Conservation (phyloP, 2,113 vertebrate species). For the Chaetops frenatus region DNA sequence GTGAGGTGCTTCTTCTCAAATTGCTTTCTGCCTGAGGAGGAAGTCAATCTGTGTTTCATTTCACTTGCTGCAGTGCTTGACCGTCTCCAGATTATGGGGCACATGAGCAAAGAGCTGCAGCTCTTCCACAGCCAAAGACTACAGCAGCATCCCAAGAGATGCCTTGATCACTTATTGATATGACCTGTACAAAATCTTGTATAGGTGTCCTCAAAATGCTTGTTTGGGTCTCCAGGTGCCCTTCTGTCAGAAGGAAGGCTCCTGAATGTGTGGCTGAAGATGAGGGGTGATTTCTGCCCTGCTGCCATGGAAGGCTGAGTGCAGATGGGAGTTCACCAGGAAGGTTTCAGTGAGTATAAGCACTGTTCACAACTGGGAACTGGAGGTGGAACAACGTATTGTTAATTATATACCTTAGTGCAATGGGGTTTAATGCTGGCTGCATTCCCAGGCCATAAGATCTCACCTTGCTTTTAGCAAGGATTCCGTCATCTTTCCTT, state of each 20-base stretch:
- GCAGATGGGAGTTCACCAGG: neutral
- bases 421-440: neutral
- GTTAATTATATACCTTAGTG: neutral
- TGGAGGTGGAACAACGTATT: fast-evolving
- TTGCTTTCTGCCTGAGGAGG: neutral
- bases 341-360: neutral
- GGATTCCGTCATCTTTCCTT: neutral
- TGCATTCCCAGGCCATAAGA: neutral
- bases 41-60: neutral
- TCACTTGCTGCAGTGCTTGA: neutral
- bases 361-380: neutral
- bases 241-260: neutral
- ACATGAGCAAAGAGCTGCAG: fast-evolving
- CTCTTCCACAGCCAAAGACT: neutral
- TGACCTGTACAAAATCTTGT: neutral
- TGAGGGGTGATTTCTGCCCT: neutral
- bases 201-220: neutral
- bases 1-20: neutral
- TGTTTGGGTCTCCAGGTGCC: neutral
- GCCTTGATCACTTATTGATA: neutral
- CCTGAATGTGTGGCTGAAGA: neutral
- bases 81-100: neutral
- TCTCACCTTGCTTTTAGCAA: neutral
- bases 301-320: neutral
- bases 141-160: neutral